These are phyloP conservation scores for Dichetophora obliterata DNA, from an alignment of 2,888 invertebrate species.

Conservation along the genomic window DNA sequence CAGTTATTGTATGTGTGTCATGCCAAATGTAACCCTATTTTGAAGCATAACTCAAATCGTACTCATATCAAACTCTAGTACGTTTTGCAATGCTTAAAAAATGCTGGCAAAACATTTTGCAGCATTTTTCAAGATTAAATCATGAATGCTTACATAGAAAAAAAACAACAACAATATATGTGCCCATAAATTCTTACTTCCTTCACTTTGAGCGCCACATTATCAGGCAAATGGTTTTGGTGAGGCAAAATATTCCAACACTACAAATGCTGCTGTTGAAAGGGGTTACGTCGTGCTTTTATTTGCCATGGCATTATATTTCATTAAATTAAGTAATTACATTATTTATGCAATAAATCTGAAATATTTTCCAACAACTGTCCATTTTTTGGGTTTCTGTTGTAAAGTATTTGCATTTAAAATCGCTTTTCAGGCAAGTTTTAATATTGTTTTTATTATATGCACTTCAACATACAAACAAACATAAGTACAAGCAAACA, in stretches of 20 bases:
- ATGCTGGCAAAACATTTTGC: conserved; percentile 24
- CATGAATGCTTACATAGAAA: conserved; percentile 16
- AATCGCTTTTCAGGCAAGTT: conserved; percentile 13
- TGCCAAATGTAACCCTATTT: not conserved
- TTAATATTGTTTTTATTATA: conserved; percentile 13
- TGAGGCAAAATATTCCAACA: not conserved
- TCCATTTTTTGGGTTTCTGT: not conserved
- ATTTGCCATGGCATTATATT: conserved; percentile 22
- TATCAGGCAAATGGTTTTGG: not conserved
- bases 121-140: conserved; percentile 42
- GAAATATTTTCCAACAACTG: conserved; percentile 16
- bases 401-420: conserved; percentile 21
- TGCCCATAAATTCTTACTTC: conserved; percentile 33
- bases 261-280: not conserved
- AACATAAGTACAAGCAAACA: not conserved
- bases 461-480: not conserved
- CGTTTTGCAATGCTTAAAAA: conserved; percentile 6
- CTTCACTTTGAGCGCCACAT: not conserved
- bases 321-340: conserved; percentile 64
- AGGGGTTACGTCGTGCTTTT: not conserved
- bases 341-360: conserved; percentile 53
- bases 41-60: not conserved
- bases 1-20: not conserved
- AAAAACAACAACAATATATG: not conserved
- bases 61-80: not conserved